These are phyloP conservation scores for Halcyon senegalensis DNA, from an alignment of 2,113 vertebrate species.

Conservation along the genomic window DNA sequence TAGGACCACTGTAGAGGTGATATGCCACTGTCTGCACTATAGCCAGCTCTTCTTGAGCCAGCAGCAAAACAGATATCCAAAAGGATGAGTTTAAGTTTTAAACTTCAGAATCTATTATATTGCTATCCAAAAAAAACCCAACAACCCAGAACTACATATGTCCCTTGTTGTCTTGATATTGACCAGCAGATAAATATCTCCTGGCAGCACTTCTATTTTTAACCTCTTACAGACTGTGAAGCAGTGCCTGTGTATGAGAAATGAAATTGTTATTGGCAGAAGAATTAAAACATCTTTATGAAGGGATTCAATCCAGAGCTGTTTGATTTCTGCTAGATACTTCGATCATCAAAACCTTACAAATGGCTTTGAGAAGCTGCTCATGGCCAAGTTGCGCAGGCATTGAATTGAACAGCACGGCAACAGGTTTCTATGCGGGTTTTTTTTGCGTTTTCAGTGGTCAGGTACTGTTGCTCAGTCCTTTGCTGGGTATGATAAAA, in stretches of 20 bases:
- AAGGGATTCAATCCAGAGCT: not conserved
- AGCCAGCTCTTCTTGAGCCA: not conserved
- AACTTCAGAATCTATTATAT: not conserved
- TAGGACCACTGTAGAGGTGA: not conserved
- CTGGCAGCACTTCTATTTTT: not conserved
- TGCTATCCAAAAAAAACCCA: fast-evolving
- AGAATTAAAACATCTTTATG: not conserved
- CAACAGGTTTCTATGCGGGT: not conserved
- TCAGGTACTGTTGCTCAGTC: not conserved
- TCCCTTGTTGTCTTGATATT: not conserved
- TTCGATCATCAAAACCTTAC: not conserved
- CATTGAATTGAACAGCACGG: not conserved
- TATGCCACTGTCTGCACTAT: not conserved
- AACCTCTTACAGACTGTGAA: not conserved
- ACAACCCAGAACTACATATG: not conserved
- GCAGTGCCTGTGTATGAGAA: not conserved
- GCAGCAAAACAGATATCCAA: not conserved
- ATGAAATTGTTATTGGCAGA: not conserved
- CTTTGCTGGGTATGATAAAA: not conserved
- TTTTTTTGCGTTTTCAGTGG: not conserved
- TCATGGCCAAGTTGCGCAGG: not conserved
- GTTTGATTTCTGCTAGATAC: not conserved
- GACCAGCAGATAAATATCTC: not conserved
- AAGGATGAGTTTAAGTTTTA: not conserved
- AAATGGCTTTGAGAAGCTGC: not conserved